Base-by-base conservation (phyloP, 2,113 vertebrate genomes). In the Struthidea cinerea region DNA sequence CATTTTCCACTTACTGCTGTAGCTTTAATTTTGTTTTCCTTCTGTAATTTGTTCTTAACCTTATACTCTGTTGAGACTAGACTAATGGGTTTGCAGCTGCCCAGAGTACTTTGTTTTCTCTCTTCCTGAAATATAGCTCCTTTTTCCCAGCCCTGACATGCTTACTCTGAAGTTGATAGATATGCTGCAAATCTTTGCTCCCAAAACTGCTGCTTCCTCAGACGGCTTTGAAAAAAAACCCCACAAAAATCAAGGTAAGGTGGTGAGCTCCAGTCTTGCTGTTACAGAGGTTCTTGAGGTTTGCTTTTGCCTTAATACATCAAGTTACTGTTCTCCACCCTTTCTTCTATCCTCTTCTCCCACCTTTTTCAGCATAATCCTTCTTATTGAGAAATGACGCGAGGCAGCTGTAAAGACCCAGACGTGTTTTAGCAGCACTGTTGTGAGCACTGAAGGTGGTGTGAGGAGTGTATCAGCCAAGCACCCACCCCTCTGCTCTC, bases 21-120 rank as follows among this genome's bases (percentile, higher is more conserved):
- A 87, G 87, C 70, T 92, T 95, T 96, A 96, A 95, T 95, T 96
- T 90, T 97, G 87, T 94, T 96, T 95, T 92, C 87, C 65, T 95
- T 74, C 93, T 87, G 89, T 92, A 97, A 95, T 95, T 97, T 91
- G 84, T 97, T 96, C 95, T 91, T 95, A 97, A 96, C 94, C 94
- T 97, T 91, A 84, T 60, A 90, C 89, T 95, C 95, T 95, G 35
- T 39, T 82, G 87, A 96, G 93, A 95, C 93, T 79, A 95, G 77
- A 94, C 95, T 97, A 96, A 97, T 95, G 80, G 81, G 61, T 89
- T 93, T 97, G 84, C 91, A 95, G 89, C 87, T 94, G 91, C 89
- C 87, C 87, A 60, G 81, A 91, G 94, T 93, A 95, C 89, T 96
- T 96, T 87, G 94, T 84, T 96, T 91, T 89, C 77, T 82, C 87